These are phyloP conservation scores for Rhogogaster chlorosoma DNA, from an alignment of 2,888 invertebrate species.

Conservation along the genomic window DNA sequence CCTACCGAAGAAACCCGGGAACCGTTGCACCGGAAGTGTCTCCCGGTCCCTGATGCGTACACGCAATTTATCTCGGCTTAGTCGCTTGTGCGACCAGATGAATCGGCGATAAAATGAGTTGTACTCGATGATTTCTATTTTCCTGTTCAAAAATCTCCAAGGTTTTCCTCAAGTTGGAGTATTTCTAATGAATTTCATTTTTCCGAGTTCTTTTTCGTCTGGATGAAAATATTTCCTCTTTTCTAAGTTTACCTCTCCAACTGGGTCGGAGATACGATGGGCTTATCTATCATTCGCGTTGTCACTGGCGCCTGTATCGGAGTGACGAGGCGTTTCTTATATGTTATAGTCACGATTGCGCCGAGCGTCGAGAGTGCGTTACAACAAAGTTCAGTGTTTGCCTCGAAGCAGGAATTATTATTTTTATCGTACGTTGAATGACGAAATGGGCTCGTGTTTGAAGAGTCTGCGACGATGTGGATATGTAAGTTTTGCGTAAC, in stretches of 20 bases:
- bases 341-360: background rate
- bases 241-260: constrained; percentile 8
- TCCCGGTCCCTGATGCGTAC: constrained; percentile 10
- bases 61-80: background rate
- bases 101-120: background rate
- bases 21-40: constrained; percentile 31
- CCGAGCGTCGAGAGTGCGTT: background rate
- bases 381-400: constrained; percentile 26
- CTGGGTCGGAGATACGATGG: constrained; percentile 37
- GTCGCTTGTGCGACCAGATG: background rate
- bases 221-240: constrained; percentile 9
- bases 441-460: constrained; percentile 43
- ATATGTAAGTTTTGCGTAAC: constrained; percentile 13
- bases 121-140: background rate
- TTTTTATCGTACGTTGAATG: constrained; percentile 36
- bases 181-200: background rate
- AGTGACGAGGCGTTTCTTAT: constrained; percentile 15
- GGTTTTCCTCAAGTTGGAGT: background rate
- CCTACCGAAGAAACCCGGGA: constrained; percentile 9
- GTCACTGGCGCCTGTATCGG: constrained; percentile 44
- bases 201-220: background rate
- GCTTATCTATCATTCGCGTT: constrained; percentile 42
- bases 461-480: constrained; percentile 17
- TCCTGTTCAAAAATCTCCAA: background rate
- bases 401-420: constrained; percentile 23